Percentiles rank a stretch among this genome's conserved stretches.
phyloP scores from a whole-genome alignment of 30 jellyfish, hydroid and myxozoan genomes.

The Cassiopea xamachana region DNA sequence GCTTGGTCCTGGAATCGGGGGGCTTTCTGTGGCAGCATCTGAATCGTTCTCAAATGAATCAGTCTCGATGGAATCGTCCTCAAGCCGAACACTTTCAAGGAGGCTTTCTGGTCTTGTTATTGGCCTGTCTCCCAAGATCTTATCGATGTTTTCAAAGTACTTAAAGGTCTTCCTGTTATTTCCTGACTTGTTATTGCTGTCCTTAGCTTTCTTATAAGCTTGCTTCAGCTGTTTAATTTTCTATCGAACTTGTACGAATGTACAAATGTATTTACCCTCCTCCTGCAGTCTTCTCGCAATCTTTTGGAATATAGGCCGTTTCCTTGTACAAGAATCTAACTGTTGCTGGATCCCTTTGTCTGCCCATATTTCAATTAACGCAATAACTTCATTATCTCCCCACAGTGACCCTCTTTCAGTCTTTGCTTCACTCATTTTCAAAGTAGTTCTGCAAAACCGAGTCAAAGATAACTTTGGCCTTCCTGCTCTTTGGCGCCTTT shows the following conservation, averaged over 20 bases:
- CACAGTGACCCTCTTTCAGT: no score
- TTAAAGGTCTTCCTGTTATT: conserved; percentile 30
- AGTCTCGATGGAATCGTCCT: background rate
- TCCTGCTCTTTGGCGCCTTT: background rate
- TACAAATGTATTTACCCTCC: conserved; percentile 9
- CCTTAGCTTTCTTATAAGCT: conserved; percentile 21
- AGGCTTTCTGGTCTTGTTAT: conserved; percentile 43
- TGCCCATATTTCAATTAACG: no score
- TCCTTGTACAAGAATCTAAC: no score
- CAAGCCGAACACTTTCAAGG: background rate
- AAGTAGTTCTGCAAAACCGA: no score
- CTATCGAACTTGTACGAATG: conserved; percentile 2
- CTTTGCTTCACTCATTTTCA: no score
- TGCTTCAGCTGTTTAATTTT: conserved; percentile 42
- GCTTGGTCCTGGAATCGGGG: conserved; percentile 34
- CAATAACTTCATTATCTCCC: no score
- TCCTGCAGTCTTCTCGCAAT: background rate
- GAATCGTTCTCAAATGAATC: background rate
- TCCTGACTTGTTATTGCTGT: conserved; percentile 40
- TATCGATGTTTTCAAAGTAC: conserved; percentile 27
- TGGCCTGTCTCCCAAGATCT: conserved; percentile 51
- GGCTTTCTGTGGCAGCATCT: conserved; percentile 27
- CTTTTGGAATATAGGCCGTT: no score
- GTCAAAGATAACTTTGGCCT: no score
- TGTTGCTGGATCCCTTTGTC: no score